phyloP scores from a whole-genome alignment of 2,797 vertebrate species.

The Ceyx erithaca region DNA sequence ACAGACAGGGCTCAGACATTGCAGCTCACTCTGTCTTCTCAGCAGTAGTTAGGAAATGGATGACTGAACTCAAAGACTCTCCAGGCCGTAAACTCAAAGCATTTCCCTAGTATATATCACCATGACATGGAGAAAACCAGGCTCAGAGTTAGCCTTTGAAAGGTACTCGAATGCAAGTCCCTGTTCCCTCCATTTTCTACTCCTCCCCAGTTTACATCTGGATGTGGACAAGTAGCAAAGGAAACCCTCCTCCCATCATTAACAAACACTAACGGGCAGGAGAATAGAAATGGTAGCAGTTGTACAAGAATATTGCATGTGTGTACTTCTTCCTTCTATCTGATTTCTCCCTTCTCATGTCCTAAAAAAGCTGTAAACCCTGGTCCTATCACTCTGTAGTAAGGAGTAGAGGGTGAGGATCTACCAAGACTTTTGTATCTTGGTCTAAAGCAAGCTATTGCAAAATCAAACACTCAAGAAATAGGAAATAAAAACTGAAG shows the following conservation, averaged over 20 bases:
- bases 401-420: background rate
- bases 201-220: background rate
- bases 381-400: background rate
- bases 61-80: background rate
- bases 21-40: fast-evolving
- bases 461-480: background rate
- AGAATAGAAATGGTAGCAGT: background rate
- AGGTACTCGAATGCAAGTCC: background rate
- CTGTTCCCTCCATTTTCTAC: background rate
- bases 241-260: background rate
- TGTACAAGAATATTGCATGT: background rate
- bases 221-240: background rate
- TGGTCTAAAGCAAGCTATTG: background rate
- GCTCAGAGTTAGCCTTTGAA: background rate
- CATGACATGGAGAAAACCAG: background rate
- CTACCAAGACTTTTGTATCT: background rate
- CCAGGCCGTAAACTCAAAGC: background rate
- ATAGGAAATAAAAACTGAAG: background rate
- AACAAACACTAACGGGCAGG: fast-evolving
- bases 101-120: background rate
- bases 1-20: background rate
- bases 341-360: background rate
- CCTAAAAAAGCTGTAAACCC: background rate
- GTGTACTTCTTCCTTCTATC: background rate
- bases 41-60: background rate